A percentile compares a stretch with the other conserved stretches of the same genome.
Conservation (phyloP, 2,113 vertebrate species). For the Rutilus rutilus region DNA sequence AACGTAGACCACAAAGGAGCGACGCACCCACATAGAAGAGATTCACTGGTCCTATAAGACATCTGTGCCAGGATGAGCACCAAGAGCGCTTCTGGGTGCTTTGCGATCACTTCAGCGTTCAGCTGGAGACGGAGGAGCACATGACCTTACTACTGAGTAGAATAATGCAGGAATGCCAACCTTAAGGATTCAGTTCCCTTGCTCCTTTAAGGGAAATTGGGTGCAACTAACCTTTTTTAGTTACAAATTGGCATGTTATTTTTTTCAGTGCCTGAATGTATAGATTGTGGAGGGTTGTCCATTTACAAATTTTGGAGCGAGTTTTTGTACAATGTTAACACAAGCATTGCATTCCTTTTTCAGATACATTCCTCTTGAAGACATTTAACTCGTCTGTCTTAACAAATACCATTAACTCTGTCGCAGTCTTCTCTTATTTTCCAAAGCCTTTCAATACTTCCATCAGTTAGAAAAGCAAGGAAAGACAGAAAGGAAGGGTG, state of each 20-base stretch:
- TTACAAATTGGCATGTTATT: slow-evolving; percentile 82
- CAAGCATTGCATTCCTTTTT: slow-evolving; percentile 82
- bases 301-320: slow-evolving; percentile 79
- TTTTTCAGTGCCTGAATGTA: slow-evolving; percentile 82
- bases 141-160: slow-evolving; percentile 79
- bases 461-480: slow-evolving; percentile 64
- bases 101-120: slow-evolving; percentile 63
- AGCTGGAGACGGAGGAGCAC: slow-evolving; percentile 55
- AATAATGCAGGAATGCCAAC: slow-evolving; percentile 78
- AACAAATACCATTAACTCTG: slow-evolving; percentile 78
- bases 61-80: slow-evolving; percentile 61
- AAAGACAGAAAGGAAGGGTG: slow-evolving; percentile 14
- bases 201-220: slow-evolving; percentile 76
- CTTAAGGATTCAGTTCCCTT: slow-evolving; percentile 76
- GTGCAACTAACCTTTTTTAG: slow-evolving; percentile 79
- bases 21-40: slow-evolving; percentile 38
- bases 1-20: slow-evolving; percentile 56
- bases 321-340: slow-evolving; percentile 80
- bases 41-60: slow-evolving; percentile 19
- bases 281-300: slow-evolving; percentile 82
- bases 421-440: slow-evolving; percentile 69
- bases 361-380: slow-evolving; percentile 81
- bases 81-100: slow-evolving; percentile 55
- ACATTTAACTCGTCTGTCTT: slow-evolving; percentile 73
- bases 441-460: slow-evolving; percentile 63